These are phyloP conservation scores for Anastrepha ludens DNA, from an alignment of 1,140 invertebrate species.

Conservation along the genomic window DNA sequence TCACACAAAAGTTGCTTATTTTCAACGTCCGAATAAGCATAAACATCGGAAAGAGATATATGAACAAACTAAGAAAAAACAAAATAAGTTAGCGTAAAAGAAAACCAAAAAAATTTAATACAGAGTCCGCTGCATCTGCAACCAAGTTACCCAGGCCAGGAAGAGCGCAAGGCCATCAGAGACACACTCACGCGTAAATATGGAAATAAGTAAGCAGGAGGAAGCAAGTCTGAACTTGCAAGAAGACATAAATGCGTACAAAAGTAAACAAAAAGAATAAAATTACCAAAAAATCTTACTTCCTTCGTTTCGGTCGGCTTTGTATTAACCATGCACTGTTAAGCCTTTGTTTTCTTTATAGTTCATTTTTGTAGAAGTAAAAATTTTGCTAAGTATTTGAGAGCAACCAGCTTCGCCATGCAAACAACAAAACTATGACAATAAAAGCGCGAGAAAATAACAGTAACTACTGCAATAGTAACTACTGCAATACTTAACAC, in stretches of 20 bases:
- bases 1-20: background rate
- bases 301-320: background rate
- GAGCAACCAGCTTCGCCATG: background rate
- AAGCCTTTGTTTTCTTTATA: constrained; percentile 41
- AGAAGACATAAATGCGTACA: background rate
- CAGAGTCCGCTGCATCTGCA: background rate
- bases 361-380: background rate
- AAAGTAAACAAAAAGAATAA: background rate
- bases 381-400: constrained; percentile 37
- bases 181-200: background rate
- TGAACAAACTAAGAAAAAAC: background rate
- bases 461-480: background rate
- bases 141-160: background rate
- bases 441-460: constrained; percentile 24
- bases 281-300: background rate
- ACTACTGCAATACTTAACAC: too few relatives aligned
- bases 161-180: constrained; percentile 24
- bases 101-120: background rate
- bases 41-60: background rate
- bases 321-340: background rate
- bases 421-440: constrained; percentile 27
- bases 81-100: background rate
- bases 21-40: background rate
- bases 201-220: background rate
- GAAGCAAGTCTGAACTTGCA: constrained; percentile 31